These are phyloP conservation scores for Melopsittacus undulatus DNA, from an alignment of 2,797 vertebrate species.

Conservation along the genomic window DNA sequence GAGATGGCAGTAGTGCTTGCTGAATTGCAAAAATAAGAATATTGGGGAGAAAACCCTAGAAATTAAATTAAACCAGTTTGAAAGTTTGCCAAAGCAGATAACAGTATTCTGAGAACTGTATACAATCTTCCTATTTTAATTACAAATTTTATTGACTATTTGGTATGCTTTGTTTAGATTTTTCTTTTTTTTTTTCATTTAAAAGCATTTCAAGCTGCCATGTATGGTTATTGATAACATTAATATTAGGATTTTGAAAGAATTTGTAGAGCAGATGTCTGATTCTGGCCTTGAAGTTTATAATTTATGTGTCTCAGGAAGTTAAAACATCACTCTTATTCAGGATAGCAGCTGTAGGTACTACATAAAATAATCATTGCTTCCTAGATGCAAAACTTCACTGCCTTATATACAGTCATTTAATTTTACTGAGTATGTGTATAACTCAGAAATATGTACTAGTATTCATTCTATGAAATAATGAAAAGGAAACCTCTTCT, in stretches of 20 bases:
- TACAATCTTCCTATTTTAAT: neutral
- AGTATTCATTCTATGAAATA: neutral
- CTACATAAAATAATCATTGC: neutral
- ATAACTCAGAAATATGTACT: neutral
- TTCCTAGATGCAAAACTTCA: neutral
- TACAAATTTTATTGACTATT: neutral
- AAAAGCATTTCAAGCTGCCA: neutral
- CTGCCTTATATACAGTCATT: neutral
- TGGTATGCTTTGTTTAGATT: neutral
- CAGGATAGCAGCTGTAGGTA: neutral
- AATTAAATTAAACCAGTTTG: slow-evolving; percentile 33
- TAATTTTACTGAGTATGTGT: slow-evolving; percentile 14
- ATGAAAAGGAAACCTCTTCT: neutral
- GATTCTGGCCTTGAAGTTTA: neutral
- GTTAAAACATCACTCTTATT: neutral
- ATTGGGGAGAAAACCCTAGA: neutral
- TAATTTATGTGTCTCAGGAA: neutral
- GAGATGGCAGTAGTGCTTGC: slow-evolving; percentile 77
- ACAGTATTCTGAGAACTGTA: neutral
- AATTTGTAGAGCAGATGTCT: neutral
- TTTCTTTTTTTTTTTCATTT: neutral
- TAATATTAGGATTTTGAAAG: neutral
- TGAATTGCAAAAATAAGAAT: neutral
- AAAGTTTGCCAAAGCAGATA: neutral
- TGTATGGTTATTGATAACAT: neutral